Evolutionary conservation across 2,113 vertebrate species (phyloP).

Genomic region (Hydrochoerus hydrochaeris): DNA sequence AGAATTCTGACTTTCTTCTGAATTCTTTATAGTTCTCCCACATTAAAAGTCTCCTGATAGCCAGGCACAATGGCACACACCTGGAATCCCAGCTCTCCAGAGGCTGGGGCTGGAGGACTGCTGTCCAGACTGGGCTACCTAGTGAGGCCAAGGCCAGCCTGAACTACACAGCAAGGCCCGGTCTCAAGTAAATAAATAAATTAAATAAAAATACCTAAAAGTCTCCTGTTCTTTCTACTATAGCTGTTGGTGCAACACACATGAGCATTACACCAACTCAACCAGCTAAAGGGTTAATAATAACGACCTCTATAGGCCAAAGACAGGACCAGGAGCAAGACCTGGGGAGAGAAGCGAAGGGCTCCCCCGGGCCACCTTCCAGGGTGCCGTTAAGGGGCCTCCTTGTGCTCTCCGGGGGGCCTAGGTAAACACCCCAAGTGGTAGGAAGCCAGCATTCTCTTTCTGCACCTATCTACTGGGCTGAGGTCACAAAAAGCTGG

Average conservation of each 20-base stretch:
- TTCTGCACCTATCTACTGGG: background rate
- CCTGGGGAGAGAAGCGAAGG: background rate
- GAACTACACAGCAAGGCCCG: background rate
- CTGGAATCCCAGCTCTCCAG: background rate
- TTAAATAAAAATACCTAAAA: background rate
- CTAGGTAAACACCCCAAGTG: background rate
- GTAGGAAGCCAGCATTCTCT: background rate
- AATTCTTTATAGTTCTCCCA: background rate
- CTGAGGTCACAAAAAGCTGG: constrained; percentile 3
- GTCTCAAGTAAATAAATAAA: background rate
- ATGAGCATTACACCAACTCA: background rate
- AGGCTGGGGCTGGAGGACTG: background rate
- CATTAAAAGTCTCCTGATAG: background rate
- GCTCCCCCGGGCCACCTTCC: background rate
- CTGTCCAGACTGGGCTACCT: background rate
- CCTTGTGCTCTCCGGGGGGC: background rate
- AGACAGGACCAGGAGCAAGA: background rate
- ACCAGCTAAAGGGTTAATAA: background rate
- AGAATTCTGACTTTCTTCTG: background rate
- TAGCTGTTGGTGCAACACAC: background rate
- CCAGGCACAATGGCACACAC: background rate
- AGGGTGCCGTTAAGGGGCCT: background rate
- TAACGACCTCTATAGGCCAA: background rate
- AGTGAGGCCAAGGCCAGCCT: background rate
- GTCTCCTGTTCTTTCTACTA: background rate